Base-by-base conservation (phyloP, 2,113 vertebrate species). In the Otus sunia region DNA sequence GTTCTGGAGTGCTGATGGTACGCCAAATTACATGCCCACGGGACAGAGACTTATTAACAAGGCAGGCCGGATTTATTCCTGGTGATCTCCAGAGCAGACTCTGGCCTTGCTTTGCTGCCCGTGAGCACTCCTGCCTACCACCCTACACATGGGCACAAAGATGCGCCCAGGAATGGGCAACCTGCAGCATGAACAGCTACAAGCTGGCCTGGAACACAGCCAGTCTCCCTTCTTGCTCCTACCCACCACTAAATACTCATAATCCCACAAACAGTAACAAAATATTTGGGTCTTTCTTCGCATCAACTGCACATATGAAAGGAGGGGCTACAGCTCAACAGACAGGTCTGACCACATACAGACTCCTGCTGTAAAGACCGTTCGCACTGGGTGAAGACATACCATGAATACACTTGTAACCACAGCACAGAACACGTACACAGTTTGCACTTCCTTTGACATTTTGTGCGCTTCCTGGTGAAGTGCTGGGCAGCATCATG, bases 351-450 rank as follows among this genome's bases (percentile, higher is more conserved):
- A 10, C 8, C 25, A 11, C 3, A 0, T 1, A 34, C 6, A 11
- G 21, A 5, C 9, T 36, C 56, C 72, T 49, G n/a, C 55, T 6
- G 7, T 6, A 9, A 16, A 8, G 34, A 11, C 11, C 1, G 13
- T 11, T 16, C 2, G 13, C 13, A 0, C 4, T 5, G 21, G 8
- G 6, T 2, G 34, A 53, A 47, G 20, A 34, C 1, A 2, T 9
- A 16, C 16, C 58, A 3, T 1, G 10, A n/a, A 11, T 2, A 15
- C 25, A 47, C 39, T 37, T 27, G 27, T 3, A 78, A 22, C 21
- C 27, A 11, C 71, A 30, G 36, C 55, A 12, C 36, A 43, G 49
- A 37, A 52, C 8, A 0, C 5, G 2, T 9, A 15, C 58, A 13
- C 30, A 23, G 23, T 36, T 60, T 21, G 34, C 45, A 26, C 77